phyloP scores from a whole-genome alignment of 1,140 invertebrate genomes.

The Charaxes varanes region DNA sequence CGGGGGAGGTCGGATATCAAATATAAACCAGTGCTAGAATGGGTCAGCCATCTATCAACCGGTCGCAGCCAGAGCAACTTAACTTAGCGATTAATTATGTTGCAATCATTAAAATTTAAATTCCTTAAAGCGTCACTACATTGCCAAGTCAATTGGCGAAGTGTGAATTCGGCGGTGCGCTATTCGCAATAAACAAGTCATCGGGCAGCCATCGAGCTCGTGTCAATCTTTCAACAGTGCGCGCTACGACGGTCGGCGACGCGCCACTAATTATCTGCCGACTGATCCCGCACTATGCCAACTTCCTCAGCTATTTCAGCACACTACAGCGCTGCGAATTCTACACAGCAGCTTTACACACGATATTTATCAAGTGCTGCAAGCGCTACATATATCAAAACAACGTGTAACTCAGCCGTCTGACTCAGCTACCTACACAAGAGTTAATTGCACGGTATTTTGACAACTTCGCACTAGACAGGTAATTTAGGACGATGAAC shows the following conservation, averaged over 20 bases:
- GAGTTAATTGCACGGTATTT: constrained; percentile 46
- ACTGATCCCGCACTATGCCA: constrained; percentile 38
- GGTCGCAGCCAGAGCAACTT: no score
- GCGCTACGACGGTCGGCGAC: constrained; percentile 34
- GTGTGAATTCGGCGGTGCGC: constrained; percentile 31
- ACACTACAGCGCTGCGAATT: constrained; percentile 19
- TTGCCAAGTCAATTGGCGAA: constrained; percentile 33
- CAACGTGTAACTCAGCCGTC: constrained; percentile 10
- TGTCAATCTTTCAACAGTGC: constrained; percentile 58
- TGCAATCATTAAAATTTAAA: no score
- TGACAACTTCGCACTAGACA: constrained; percentile 47
- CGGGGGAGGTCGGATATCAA: no score
- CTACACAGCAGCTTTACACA: constrained; percentile 14
- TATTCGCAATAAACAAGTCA: constrained; percentile 46
- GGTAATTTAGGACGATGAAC: constrained; percentile 41
- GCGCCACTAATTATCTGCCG: constrained; percentile 58
- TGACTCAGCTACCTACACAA: constrained; percentile 32
- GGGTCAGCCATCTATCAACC: no score
- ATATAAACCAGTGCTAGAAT: no score
- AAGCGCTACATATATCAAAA: constrained; percentile 12
- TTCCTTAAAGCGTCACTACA: constrained; percentile 5
- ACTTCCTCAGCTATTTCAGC: constrained; percentile 24
- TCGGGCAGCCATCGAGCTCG: constrained; percentile 30
- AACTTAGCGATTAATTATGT: no score
- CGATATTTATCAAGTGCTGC: constrained; percentile 5